Evolutionary conservation across 2,113 vertebrate genomes (phyloP).

Genomic region (cat (Felis catus)): DNA sequence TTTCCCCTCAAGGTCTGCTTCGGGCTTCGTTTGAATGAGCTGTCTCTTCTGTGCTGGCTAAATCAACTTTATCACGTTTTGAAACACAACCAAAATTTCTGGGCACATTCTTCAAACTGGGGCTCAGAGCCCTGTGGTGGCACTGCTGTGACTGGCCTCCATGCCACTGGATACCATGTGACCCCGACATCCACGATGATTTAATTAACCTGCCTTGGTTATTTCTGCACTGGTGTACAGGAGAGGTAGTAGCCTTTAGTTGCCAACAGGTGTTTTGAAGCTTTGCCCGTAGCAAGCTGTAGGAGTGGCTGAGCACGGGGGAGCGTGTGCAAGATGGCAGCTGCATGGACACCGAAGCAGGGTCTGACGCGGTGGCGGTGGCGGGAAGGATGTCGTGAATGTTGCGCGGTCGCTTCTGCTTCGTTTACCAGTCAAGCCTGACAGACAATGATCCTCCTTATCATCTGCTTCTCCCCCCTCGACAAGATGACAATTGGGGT

Average conservation of each 20-base stretch:
- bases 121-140: neutral
- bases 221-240: neutral
- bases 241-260: neutral
- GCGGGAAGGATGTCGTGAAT: neutral
- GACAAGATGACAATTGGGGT: neutral
- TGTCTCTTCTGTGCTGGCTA: neutral
- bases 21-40: neutral
- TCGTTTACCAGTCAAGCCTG: conserved; percentile 38
- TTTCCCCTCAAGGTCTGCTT: neutral
- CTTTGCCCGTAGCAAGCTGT: neutral
- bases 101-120: neutral
- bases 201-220: neutral
- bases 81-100: conserved; percentile 37
- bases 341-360: no score
- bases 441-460: conserved; percentile 19
- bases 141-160: neutral
- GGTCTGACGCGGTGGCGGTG: neutral
- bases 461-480: conserved; percentile 45
- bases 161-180: neutral
- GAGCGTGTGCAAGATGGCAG: neutral
- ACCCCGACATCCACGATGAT: neutral
- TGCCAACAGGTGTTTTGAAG: neutral
- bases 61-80: neutral
- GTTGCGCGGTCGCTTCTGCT: neutral
- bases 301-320: neutral